These are phyloP conservation scores for Tyria jacobaeae DNA, from an alignment of 2,888 invertebrate species.

Conservation along the genomic window DNA sequence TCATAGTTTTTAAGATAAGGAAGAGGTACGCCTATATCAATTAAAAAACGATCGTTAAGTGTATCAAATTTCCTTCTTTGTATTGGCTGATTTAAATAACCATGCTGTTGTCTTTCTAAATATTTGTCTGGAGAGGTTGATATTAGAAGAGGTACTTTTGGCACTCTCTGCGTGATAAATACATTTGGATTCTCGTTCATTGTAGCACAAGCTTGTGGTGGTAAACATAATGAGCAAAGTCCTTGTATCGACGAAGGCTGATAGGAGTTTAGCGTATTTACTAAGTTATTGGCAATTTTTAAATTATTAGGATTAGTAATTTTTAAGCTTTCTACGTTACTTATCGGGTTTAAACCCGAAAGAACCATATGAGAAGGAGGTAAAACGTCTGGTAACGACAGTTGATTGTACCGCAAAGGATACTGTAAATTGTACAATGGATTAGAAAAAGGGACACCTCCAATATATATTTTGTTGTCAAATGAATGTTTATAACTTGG, in stretches of 20 bases:
- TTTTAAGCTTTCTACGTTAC: neutral
- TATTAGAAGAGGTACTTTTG: neutral
- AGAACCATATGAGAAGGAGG: neutral
- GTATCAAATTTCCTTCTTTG: neutral
- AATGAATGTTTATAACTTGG: neutral
- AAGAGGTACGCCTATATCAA: neutral
- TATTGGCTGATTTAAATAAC: neutral
- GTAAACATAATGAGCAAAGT: neutral
- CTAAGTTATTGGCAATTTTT: neutral
- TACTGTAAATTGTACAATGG: slow-evolving; percentile 6
- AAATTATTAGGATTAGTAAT: neutral
- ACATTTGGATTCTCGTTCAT: neutral
- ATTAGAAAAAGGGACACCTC: neutral
- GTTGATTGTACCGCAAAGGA: slow-evolving; percentile 7
- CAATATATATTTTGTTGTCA: neutral
- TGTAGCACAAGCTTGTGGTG: neutral
- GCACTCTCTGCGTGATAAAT: neutral
- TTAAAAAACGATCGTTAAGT: neutral
- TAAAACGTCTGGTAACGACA: slow-evolving; percentile 11
- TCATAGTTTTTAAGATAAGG: neutral
- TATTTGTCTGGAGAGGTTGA: neutral
- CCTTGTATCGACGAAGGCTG: neutral
- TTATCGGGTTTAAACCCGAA: neutral
- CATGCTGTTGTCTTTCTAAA: neutral
- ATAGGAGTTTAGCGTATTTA: neutral